phyloP scores from a whole-genome alignment of 2,113 vertebrate species.

The Spilogale gracilis region DNA sequence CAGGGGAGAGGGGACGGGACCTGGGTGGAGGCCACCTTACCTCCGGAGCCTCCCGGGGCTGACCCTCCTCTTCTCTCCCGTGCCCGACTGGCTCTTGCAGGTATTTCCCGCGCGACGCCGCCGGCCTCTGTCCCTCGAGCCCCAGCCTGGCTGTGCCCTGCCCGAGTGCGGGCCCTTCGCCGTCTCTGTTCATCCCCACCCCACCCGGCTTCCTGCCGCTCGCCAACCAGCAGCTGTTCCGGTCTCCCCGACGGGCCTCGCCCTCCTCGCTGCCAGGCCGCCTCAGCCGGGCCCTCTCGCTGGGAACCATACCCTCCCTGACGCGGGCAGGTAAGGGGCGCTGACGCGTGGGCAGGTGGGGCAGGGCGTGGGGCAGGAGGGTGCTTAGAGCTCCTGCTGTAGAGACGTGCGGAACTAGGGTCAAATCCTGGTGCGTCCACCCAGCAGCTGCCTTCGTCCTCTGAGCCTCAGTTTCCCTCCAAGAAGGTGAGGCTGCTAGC shows the following conservation, averaged over 20 bases:
- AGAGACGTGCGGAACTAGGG: neutral
- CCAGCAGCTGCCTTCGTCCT: no score
- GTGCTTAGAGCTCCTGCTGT: neutral
- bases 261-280: constrained; percentile 95
- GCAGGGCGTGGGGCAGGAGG: neutral
- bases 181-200: constrained; percentile 89
- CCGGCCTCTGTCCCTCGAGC: constrained; percentile 82
- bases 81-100: constrained; percentile 85
- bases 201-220: constrained; percentile 93
- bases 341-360: fast-evolving
- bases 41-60: neutral
- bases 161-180: constrained; percentile 57
- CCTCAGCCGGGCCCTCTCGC: constrained; percentile 93
- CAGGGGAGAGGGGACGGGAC: neutral
- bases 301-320: constrained; percentile 96
- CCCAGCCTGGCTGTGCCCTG: constrained; percentile 79
- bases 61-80: neutral
- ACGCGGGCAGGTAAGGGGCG: constrained; percentile 91
- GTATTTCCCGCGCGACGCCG: constrained; percentile 89
- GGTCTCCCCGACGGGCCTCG: constrained; percentile 88
- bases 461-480: neutral
- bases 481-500: fast-evolving
- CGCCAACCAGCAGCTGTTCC: constrained; percentile 90
- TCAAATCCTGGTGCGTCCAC: neutral
- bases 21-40: neutral